Base-by-base conservation (phyloP, 2,797 vertebrate genomes). In the Sternarchorhynchus goeldii region DNA sequence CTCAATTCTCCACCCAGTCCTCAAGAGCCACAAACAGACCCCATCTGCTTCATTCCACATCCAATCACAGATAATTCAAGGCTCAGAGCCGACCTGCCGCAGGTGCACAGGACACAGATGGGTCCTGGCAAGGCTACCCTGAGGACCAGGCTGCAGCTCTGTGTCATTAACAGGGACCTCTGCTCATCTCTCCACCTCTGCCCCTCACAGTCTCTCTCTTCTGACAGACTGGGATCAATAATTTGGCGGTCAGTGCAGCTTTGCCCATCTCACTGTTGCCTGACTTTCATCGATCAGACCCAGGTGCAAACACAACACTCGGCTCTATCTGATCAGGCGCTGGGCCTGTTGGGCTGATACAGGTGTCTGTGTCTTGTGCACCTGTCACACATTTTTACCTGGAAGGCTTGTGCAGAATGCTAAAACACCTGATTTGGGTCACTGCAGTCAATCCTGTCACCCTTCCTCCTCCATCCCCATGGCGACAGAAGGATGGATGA, bases 271-370 rank as follows among this genome's bases (percentile, higher is more conserved):
- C 58, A 14, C 70, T 71, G 70, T 80, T 60, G 67, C 69, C 77
- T 74, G 74, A 71, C 65, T 50, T 32, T 25, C 72, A 81, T 81
- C 14, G 70, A 83, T 83, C 53, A 34, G 7, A 39, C 41, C 71
- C 75, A 71, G 72, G 74, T 73, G 75, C 81, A 81, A 79, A 81
- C 77, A 74, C 68, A 81, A 75, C 69, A 62, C 69, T 75, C 60
- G 8, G 71, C 77, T 65, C 31, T 57, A 58, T 77, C 80, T 66
- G 55, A 64, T 45, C 73, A 81, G 63, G 65, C 70, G 70, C 58
- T 70, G 73, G 68, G 64, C n/a, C 76, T 14, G 36, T 58, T 66
- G 25, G 16, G 25, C 36, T 68, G 67, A 76, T 64, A 79, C 53
- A 64, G 18, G 14, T 32, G 12, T 65, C 34, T 25, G 34, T 36